Conservation (phyloP, 2,888 invertebrate genomes). For the Lasioglossum morio region DNA sequence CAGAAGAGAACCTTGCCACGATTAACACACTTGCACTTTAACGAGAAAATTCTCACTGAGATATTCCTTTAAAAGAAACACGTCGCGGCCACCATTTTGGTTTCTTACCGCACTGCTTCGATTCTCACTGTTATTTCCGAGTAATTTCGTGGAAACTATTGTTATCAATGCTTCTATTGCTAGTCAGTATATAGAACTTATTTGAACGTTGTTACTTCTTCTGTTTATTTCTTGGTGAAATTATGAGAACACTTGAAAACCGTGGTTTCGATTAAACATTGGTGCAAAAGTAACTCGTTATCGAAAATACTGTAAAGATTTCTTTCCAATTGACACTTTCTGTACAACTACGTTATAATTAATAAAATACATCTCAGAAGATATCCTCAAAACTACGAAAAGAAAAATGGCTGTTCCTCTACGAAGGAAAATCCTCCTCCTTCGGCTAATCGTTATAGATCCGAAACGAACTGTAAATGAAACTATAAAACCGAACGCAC, state of each 20-base stretch:
- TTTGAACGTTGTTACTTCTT: background rate
- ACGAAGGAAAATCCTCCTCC: background rate
- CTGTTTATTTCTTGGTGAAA: background rate
- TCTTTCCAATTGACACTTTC: background rate
- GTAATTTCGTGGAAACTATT: background rate
- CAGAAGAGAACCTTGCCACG: background rate
- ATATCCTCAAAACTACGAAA: background rate
- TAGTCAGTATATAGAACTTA: background rate
- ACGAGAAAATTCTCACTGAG: background rate
- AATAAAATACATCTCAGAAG: background rate
- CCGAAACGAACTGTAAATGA: background rate
- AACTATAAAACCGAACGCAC: background rate
- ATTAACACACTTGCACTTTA: slow-evolving; percentile 32
- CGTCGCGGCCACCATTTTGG: background rate
- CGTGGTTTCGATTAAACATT: background rate
- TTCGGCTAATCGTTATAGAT: background rate
- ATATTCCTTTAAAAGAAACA: background rate
- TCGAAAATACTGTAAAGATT: background rate
- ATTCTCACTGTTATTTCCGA: background rate
- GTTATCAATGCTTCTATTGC: background rate
- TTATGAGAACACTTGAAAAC: background rate
- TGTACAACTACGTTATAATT: too few species aligned
- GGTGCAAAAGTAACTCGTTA: background rate
- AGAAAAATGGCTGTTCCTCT: background rate
- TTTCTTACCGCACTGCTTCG: background rate